Conservation (phyloP, 1,140 invertebrate genomes). For the Leptoteleia sp. region DNA sequence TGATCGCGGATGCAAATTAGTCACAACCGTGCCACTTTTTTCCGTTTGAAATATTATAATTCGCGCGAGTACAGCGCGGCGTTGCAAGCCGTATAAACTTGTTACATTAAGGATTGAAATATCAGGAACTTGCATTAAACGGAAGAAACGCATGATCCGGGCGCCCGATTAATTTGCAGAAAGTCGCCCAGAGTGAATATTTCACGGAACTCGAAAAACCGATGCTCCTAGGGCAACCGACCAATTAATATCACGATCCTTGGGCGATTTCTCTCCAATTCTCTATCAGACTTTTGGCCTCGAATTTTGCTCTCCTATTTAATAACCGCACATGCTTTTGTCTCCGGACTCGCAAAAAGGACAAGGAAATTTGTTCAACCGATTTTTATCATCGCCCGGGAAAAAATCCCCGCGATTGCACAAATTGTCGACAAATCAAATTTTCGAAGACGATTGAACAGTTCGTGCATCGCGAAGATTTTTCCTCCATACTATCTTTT, state of each 20-base stretch:
- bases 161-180: slow-evolving; percentile 30
- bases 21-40: slow-evolving; percentile 22
- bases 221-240: slow-evolving; percentile 14
- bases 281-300: too few species aligned
- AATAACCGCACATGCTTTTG: too few species aligned
- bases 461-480: not conserved
- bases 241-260: slow-evolving; percentile 48
- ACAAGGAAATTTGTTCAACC: too few species aligned
- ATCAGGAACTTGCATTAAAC: slow-evolving; percentile 24
- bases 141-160: slow-evolving; percentile 19
- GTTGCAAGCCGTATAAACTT: slow-evolving; percentile 33
- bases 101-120: slow-evolving; percentile 37
- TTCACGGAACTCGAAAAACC: slow-evolving; percentile 22
- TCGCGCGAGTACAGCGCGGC: slow-evolving; percentile 9
- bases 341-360: too few species aligned
- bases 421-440: slow-evolving; percentile 15
- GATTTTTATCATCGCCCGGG: too few species aligned
- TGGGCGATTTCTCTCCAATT: too few species aligned
- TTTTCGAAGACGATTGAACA: slow-evolving; percentile 11
- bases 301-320: too few species aligned
- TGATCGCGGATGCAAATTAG: slow-evolving; percentile 23
- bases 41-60: slow-evolving; percentile 38
- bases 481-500: not conserved
- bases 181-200: slow-evolving; percentile 18
- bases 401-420: too few species aligned